phyloP scores from a whole-genome alignment of 2,113 vertebrate genomes.

The Myotis brandtii region DNA sequence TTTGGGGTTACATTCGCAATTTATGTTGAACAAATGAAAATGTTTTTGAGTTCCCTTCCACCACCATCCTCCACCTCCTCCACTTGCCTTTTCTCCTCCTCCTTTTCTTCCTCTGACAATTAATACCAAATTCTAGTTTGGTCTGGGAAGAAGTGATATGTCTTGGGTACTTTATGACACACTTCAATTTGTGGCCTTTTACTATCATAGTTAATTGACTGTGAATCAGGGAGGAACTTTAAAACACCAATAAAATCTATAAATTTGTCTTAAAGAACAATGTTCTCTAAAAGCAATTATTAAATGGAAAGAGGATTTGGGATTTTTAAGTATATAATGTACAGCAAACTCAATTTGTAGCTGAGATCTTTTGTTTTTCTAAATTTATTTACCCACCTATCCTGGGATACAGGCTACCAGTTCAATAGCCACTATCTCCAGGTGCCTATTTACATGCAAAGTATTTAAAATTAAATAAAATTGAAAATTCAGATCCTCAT shows the following conservation, averaged over 20 bases:
- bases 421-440: neutral
- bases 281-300: constrained; percentile 69
- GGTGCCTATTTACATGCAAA: neutral
- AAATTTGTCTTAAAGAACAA: constrained; percentile 34
- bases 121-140: constrained; percentile 62
- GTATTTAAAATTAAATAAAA: neutral
- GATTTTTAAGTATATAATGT: constrained; percentile 41
- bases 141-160: constrained; percentile 28
- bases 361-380: neutral
- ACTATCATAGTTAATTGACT: constrained; percentile 71
- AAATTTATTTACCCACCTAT: neutral
- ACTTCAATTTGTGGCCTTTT: constrained; percentile 78
- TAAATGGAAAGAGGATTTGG: constrained; percentile 62
- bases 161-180: constrained; percentile 55
- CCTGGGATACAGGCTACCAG: neutral
- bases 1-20: neutral
- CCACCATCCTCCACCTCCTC: accelerated
- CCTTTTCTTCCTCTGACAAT: neutral
- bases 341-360: neutral
- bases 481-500: neutral
- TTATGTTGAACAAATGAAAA: neutral
- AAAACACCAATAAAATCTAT: constrained; percentile 64
- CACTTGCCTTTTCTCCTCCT: neutral
- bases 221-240: constrained; percentile 68
- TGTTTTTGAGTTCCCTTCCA: neutral